These are phyloP conservation scores for Nothoprocta pentlandii DNA, from an alignment of 2,113 vertebrate genomes.

Conservation along the genomic window DNA sequence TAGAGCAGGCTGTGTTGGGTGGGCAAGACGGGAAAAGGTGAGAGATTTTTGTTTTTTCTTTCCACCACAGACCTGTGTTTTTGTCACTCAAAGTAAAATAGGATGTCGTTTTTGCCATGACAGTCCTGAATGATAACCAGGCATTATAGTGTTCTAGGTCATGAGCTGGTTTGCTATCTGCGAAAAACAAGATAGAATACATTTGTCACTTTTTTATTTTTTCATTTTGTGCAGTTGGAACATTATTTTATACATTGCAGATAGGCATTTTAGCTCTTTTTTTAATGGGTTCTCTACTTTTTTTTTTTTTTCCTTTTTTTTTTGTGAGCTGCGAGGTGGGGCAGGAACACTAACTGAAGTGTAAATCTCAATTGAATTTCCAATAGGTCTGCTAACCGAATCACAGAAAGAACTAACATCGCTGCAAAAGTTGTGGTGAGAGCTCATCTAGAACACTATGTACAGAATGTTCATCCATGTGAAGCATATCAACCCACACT, in stretches of 20 bases:
- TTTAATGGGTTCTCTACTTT: neutral
- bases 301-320: no score
- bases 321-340: no score
- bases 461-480: neutral
- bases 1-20: neutral
- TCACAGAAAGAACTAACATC: neutral
- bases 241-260: neutral
- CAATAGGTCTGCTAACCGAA: neutral
- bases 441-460: neutral
- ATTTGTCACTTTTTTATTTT: neutral
- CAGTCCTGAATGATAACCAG: neutral
- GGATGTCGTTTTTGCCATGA: neutral
- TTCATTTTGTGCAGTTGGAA: neutral
- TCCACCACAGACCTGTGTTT: neutral
- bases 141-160: neutral
- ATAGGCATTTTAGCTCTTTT: neutral
- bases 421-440: neutral
- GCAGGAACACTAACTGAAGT: no score
- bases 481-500: neutral
- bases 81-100: neutral
- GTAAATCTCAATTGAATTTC: neutral
- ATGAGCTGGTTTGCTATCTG: neutral
- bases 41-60: neutral
- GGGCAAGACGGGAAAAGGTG: neutral
- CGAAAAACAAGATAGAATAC: neutral